Conservation (phyloP, 1,140 invertebrate genomes). For the Drosophila teissieri region DNA sequence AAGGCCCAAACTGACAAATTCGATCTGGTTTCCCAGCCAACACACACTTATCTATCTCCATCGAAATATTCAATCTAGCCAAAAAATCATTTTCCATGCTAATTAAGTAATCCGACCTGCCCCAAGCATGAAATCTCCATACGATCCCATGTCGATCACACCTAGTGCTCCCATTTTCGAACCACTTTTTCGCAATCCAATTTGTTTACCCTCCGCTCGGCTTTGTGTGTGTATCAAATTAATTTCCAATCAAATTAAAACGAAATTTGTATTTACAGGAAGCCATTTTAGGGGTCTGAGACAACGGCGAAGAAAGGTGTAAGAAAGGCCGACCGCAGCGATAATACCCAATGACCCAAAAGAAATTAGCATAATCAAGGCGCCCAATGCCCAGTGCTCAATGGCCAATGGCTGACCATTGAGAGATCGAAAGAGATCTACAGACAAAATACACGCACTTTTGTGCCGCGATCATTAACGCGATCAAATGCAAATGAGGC, state of each 20-base stretch:
- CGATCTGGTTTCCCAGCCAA: constrained; percentile 25
- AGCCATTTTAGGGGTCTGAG: constrained; percentile 10
- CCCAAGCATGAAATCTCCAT: constrained; percentile 38
- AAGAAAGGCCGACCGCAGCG: constrained; percentile 22
- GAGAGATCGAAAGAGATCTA: constrained; percentile 20
- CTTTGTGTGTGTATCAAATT: constrained; percentile 54
- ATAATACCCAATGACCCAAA: constrained; percentile 32
- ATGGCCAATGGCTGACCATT: constrained; percentile 54
- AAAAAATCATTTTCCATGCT: constrained; percentile 45
- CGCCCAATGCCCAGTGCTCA: constrained; percentile 6
- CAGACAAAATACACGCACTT: constrained; percentile 43
- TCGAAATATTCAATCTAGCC: constrained; percentile 33
- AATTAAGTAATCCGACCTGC: constrained; percentile 53
- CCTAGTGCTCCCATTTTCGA: constrained; percentile 47
- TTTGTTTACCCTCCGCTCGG: constrained; percentile 56
- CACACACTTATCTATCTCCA: constrained; percentile 4
- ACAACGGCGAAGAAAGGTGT: constrained; percentile 39
- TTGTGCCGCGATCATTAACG: constrained; percentile 53
- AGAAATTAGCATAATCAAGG: constrained; percentile 74
- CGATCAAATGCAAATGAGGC: constrained; percentile 65
- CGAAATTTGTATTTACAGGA: constrained; percentile 54
- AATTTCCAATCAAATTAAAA: constrained; percentile 73
- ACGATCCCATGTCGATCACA: constrained; percentile 19
- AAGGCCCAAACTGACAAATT: constrained; percentile 29
- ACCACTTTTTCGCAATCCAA: constrained; percentile 59